Percentiles rank a stretch among this genome's conserved stretches.
Conservation (phyloP, 2,113 vertebrate species). For the Scomber japonicus region DNA sequence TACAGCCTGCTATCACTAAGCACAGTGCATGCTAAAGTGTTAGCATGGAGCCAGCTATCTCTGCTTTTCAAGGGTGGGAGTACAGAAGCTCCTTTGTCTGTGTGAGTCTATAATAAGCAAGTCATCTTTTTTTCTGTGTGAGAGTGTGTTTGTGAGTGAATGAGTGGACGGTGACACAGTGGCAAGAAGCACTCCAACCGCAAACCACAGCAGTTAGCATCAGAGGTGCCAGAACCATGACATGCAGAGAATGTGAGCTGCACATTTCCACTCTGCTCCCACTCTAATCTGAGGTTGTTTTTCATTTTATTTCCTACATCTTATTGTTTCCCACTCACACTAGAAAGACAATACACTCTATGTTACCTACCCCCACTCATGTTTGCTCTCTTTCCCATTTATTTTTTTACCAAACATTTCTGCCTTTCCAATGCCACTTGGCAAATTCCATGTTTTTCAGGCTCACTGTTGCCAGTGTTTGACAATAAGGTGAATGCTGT, state of each 20-base stretch:
- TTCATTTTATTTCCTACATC: neutral
- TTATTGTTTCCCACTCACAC: neutral
- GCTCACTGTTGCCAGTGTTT: conserved; percentile 3
- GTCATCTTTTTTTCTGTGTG: conserved; percentile 16
- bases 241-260: neutral
- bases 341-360: neutral
- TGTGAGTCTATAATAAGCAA: conserved; percentile 39
- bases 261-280: neutral
- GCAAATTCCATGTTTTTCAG: neutral
- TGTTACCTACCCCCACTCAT: neutral
- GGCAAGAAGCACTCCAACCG: conserved; percentile 14
- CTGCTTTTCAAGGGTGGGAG: conserved; percentile 29
- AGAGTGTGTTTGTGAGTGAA: conserved; percentile 14
- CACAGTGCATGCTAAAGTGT: conserved; percentile 33
- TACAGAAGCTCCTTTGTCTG: conserved; percentile 53
- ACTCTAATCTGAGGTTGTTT: neutral
- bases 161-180: conserved; percentile 20
- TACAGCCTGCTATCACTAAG: conserved; percentile 25
- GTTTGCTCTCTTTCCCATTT: neutral
- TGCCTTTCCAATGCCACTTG: neutral
- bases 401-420: neutral
- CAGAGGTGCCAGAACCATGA: neutral
- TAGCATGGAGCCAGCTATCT: conserved; percentile 41
- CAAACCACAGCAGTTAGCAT: conserved; percentile 27
- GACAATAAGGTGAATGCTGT: conserved; percentile 10